Evolutionary conservation across 2,888 invertebrate species (phyloP).

Genomic region (Clitarchus hookeri): DNA sequence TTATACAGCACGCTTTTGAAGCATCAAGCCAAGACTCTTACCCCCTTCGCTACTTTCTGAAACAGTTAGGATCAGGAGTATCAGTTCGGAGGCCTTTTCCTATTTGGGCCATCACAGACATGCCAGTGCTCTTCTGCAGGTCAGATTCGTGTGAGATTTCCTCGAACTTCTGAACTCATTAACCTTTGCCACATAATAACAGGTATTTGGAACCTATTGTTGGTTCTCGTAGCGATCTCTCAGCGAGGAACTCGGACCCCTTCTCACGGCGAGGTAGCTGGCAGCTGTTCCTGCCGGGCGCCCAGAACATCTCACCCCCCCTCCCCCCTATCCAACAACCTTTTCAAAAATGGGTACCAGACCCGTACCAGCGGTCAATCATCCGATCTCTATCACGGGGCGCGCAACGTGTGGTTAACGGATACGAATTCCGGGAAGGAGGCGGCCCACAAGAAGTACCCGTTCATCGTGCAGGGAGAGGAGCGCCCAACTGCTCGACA

Average conservation of each 20-base stretch:
- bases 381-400: neutral
- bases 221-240: neutral
- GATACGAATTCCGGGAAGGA: neutral
- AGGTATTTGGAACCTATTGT: neutral
- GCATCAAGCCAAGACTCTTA: no score
- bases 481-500: neutral
- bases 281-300: neutral
- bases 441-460: neutral
- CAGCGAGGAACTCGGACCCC: neutral
- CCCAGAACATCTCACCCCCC: neutral
- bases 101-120: neutral
- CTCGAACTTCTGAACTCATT: constrained; percentile 5
- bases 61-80: no score
- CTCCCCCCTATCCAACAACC: neutral
- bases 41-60: no score
- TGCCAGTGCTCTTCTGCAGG: neutral
- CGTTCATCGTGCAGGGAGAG: neutral
- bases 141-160: neutral
- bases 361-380: neutral
- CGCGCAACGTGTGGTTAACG: constrained; percentile 14
- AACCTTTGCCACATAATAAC: constrained; percentile 8
- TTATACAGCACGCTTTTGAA: no score
- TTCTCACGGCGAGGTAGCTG: neutral
- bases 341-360: neutral
- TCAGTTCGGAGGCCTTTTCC: no score